Evolutionary conservation across 2,888 invertebrate genomes (phyloP), one percentile per base, ranked within the genome.

Genomic region (Tetragnatha montana): DNA sequence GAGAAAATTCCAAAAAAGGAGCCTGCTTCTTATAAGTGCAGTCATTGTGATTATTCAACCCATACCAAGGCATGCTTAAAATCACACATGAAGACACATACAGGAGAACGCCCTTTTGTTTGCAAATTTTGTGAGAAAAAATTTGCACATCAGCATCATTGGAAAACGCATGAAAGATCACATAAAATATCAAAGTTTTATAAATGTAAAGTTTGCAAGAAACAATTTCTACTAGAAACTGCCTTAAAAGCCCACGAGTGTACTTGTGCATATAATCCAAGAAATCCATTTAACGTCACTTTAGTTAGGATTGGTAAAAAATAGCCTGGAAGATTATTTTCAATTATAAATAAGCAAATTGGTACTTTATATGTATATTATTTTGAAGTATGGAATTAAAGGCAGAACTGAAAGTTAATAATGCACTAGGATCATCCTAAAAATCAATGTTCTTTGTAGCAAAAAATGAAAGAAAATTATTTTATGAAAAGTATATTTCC

Each of bases 21-120:
- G 60, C 17, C 17, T 60, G 8, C 12, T 60, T 12, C 17, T 60
- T 8, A 10, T 10, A 6, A 60, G 12, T 60, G 60, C 60, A 60
- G 7, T 60, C 14, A 17, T 60, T 86, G 86, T 80, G 14, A 60
- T 14, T 86, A 68, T 74, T n/a, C 17, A 19, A 19, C 80, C 8
- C 19, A 50, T 19, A 47, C 73, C 21, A 80, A 47, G 21, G 47
- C 73, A 49, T 60, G 35, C 21, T 19, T 86, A 19, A 86, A 73
- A 14, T 35, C 22, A 8, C 86, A 86, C 47, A n/a, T 74, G 17
- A 50, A 73, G 73, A 80, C 22, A 68, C 86, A 86, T 49, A 86
- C 86, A 68, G 86, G 86, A 12, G 86, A 86, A 86, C 19, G 47
- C 21, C 86, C 86, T n/a, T 86, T 80, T 86, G 8, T 12, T 74